phyloP scores from a whole-genome alignment of 1,140 invertebrate species.

The Anagrus nilaparvatae region DNA sequence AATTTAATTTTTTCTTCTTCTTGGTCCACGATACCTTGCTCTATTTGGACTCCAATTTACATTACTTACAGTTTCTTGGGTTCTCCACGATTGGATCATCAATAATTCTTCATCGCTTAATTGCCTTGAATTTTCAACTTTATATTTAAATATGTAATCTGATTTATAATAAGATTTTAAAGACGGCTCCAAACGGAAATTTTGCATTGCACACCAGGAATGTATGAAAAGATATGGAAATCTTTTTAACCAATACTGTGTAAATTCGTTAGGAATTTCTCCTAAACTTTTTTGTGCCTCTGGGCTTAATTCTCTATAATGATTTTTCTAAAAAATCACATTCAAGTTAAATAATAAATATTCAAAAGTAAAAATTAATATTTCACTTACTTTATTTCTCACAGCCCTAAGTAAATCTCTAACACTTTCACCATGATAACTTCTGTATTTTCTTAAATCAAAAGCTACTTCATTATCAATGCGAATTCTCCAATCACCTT shows the following conservation, averaged over 20 bases:
- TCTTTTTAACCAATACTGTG: conserved; percentile 81
- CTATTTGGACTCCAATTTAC: conserved; percentile 35
- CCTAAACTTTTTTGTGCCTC: conserved; percentile 78
- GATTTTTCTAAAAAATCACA: conserved; percentile 71
- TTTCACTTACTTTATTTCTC: conserved; percentile 77
- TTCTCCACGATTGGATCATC: conserved; percentile 12
- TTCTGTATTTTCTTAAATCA: conserved; percentile 85
- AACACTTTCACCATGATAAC: conserved; percentile 75
- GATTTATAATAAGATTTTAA: conserved; percentile 66
- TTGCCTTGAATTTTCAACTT: conserved; percentile 32
- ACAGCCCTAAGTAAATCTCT: conserved; percentile 87
- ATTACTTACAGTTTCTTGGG: conserved; percentile 19
- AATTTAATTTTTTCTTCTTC: conserved; percentile 27
- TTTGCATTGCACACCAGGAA: conserved; percentile 75
- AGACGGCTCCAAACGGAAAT: conserved; percentile 59
- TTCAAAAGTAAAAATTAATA: not conserved
- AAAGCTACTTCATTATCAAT: conserved; percentile 72
- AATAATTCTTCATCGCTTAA: conserved; percentile 12
- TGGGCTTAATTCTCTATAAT: conserved; percentile 81
- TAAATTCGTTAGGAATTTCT: conserved; percentile 78
- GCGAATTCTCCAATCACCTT: conserved; percentile 73
- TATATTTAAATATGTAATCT: conserved; percentile 43
- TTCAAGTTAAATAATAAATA: not conserved
- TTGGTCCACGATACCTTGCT: conserved; percentile 23
- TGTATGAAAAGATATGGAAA: conserved; percentile 85